These are phyloP conservation scores for Leucosticte australis DNA, from an alignment of 2,113 vertebrate genomes.

Conservation along the genomic window DNA sequence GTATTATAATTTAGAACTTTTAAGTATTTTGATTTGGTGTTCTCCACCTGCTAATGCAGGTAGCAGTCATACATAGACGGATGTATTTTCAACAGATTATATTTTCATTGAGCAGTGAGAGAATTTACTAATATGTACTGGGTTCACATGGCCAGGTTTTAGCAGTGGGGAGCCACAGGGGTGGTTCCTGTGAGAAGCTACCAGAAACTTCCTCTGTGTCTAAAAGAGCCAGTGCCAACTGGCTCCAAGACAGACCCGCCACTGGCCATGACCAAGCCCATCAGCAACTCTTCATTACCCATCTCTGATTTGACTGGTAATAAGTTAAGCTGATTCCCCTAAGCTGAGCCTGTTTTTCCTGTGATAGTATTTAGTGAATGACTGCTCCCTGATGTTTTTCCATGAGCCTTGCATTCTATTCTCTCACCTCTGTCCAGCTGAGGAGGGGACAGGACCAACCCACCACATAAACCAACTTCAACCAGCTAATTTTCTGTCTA, in stretches of 20 bases:
- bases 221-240: neutral
- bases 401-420: neutral
- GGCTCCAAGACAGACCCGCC: accelerated
- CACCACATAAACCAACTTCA: neutral
- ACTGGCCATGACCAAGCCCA: neutral
- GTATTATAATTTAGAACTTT: neutral
- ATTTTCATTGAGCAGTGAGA: neutral
- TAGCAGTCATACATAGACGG: neutral
- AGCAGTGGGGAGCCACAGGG: neutral
- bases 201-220: neutral
- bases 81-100: neutral
- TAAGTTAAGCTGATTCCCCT: neutral
- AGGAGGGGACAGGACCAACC: neutral
- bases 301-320: neutral
- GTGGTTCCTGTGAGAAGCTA: neutral
- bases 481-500: neutral
- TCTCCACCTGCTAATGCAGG: neutral
- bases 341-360: neutral
- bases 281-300: neutral
- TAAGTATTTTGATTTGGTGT: neutral
- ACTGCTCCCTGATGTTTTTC: neutral
- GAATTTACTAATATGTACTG: neutral
- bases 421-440: neutral
- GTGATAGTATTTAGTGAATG: neutral
- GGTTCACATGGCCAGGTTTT: neutral